Evolutionary conservation across 1,140 invertebrate species (phyloP).

Genomic region (Pseudobourletiella spinata): DNA sequence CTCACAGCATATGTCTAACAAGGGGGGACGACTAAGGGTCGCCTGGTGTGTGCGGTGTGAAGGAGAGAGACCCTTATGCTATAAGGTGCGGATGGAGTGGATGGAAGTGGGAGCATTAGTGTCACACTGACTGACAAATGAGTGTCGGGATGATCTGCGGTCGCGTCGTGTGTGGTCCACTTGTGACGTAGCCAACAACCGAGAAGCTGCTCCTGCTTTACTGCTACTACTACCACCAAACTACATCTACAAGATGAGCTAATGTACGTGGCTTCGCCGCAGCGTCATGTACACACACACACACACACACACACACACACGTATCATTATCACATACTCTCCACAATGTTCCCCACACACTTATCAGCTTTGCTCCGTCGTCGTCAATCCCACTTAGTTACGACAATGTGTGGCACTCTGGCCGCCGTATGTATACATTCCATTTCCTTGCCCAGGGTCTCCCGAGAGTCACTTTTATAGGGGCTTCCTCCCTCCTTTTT

Average conservation of each 20-base stretch:
- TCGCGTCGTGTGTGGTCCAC: constrained; percentile 26
- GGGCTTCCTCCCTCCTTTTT: neutral
- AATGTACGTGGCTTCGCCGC: neutral
- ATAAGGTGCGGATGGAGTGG: constrained; percentile 21
- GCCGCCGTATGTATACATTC: neutral
- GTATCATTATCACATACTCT: constrained; percentile 1
- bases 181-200: neutral
- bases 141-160: constrained; percentile 31
- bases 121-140: constrained; percentile 33
- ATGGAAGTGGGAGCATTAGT: constrained; percentile 25
- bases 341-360: neutral
- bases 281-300: neutral
- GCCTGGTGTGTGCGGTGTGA: neutral
- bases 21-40: too few relatives aligned
- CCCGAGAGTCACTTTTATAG: neutral
- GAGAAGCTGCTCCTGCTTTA: neutral
- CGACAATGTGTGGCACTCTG: neutral
- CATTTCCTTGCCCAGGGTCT: neutral
- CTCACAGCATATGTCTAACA: too few relatives aligned
- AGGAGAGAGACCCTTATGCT: neutral
- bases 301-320: neutral
- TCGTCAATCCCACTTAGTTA: neutral
- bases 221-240: neutral
- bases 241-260: neutral
- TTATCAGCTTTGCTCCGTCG: neutral